phyloP scores from a whole-genome alignment of 37 sponge, comb jelly and placozoan species.

The Dysidea cf. avara region DNA sequence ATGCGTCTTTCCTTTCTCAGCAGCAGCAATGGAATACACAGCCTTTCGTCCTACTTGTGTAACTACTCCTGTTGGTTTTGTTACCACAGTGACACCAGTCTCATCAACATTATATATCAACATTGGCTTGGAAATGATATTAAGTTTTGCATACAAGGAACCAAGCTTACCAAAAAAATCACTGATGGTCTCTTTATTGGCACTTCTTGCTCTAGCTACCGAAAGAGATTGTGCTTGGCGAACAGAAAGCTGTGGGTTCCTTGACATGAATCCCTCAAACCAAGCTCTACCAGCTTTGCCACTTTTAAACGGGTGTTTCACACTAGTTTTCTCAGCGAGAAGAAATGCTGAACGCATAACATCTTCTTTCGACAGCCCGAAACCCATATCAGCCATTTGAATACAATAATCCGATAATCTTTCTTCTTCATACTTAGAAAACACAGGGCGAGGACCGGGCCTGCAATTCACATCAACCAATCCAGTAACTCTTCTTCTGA shows the following conservation, averaged over 20 bases:
- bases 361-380: conserved; percentile 35
- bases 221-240: conserved; percentile 49
- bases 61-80: conserved; percentile 38
- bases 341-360: conserved; percentile 43
- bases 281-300: conserved; percentile 46
- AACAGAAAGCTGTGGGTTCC: conserved; percentile 22
- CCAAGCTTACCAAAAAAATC: conserved; percentile 57
- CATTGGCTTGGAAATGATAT: conserved; percentile 62
- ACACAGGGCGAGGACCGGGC: conserved; percentile 51
- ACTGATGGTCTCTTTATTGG: conserved; percentile 35
- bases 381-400: conserved; percentile 61
- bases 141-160: conserved; percentile 37
- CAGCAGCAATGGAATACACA: too few species aligned
- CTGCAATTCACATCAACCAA: conserved; percentile 27
- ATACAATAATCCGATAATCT: conserved; percentile 17
- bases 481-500: conserved; percentile 48
- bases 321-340: conserved; percentile 29
- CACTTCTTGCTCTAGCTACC: conserved; percentile 22
- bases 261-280: conserved; percentile 42
- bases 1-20: too few species aligned
- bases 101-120: conserved; percentile 54
- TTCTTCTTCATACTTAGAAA: conserved; percentile 47
- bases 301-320: conserved; percentile 38
- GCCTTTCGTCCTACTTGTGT: conserved; percentile 26
- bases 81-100: conserved; percentile 33